These are phyloP conservation scores for Podarcis lilfordi DNA, from an alignment of 2,797 vertebrate genomes.

Conservation along the genomic window DNA sequence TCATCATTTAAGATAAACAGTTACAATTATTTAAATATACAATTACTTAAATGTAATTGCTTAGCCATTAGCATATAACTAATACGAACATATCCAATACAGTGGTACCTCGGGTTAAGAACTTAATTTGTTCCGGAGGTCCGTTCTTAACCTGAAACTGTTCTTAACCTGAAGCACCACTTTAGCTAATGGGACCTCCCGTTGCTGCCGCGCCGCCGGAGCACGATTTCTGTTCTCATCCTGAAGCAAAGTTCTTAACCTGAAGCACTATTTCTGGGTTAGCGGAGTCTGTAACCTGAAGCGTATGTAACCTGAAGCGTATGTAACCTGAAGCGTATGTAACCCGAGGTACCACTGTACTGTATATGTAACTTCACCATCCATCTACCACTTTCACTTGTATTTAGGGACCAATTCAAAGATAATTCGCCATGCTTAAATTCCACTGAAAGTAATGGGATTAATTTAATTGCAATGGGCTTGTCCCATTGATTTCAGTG, in stretches of 20 bases:
- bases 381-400: background rate
- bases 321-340: too few species aligned
- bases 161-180: too few species aligned
- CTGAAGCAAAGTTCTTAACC: too few species aligned
- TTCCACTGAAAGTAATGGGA: background rate
- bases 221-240: too few species aligned
- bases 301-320: too few species aligned
- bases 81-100: background rate
- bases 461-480: background rate
- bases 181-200: too few species aligned
- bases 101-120: too few species aligned
- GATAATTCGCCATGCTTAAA: background rate
- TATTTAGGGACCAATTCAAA: background rate
- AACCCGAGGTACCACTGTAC: background rate
- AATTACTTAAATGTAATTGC: background rate
- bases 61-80: background rate
- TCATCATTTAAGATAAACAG: background rate
- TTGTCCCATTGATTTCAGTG: background rate
- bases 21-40: background rate
- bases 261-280: too few species aligned
- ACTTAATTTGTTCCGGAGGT: too few species aligned
- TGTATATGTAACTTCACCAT: background rate
- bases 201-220: too few species aligned
- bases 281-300: too few species aligned
- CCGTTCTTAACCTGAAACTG: too few species aligned